Evolutionary conservation across 2,113 vertebrate species (phyloP).

Genomic region (Apteryx mantelli): DNA sequence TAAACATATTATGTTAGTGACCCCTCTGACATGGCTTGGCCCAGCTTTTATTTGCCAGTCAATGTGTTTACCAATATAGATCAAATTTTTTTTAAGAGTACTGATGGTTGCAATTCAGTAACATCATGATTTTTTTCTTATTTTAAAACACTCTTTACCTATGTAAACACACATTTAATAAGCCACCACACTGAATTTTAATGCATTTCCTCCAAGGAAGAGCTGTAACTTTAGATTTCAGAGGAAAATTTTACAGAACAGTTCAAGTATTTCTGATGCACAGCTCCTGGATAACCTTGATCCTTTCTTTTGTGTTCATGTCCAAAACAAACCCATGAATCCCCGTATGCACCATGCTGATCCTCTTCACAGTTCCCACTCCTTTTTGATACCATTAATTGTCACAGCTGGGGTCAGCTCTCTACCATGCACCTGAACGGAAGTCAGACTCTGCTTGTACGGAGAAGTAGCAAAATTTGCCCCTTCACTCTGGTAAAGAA

Average conservation of each 20-base stretch:
- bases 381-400: not conserved
- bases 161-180: not conserved
- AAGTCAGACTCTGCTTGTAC: not conserved
- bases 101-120: not conserved
- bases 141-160: not conserved
- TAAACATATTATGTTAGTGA: not conserved
- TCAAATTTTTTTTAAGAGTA: not conserved
- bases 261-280: not conserved
- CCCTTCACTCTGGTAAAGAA: not conserved
- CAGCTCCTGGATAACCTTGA: not conserved
- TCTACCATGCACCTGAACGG: not conserved
- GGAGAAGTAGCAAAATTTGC: not conserved
- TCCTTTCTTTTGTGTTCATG: not conserved
- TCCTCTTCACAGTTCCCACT: not conserved
- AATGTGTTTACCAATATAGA: not conserved
- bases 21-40: not conserved
- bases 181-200: not conserved
- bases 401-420: not conserved
- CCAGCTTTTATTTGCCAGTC: not conserved
- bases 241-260: not conserved
- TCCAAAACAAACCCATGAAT: conserved; percentile 42
- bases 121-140: not conserved
- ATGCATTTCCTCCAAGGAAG: not conserved
- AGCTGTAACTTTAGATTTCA: not conserved
- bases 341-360: not conserved